Evolutionary conservation across 2,797 vertebrate genomes (phyloP), one percentile per base, ranked within the genome.

Genomic region (Lithobates sylvaticus): DNA sequence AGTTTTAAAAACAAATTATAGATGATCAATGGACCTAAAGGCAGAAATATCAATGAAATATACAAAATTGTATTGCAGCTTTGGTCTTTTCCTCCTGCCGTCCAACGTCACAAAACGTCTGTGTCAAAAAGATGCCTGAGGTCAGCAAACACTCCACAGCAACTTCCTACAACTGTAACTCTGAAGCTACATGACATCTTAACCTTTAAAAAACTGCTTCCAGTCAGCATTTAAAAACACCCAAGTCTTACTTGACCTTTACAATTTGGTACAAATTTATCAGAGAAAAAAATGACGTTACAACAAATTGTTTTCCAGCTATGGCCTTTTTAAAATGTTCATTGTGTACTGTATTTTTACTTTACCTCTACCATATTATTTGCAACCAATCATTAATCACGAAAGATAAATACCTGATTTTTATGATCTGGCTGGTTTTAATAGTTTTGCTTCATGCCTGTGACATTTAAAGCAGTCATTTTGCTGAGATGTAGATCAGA

Each of bases 151-250:
- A 92, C 89, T 95, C 93, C 92, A 85, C 87, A 91, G 89, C 90
- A 92, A 93, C 92, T 90, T 91, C 88, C 92, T 89, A 88, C 91
- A 91, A 91, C 93, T 88, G 82, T 93, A 94, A 94, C 92, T 94
- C 93, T 94, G 93, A 93, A 95, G 93, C 91, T 93, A 93, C 94
- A 94, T 95, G 94, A 95, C 96, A 96, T 93, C 93, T 93, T 95
- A 95, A 96, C 96, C 95, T 96, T 94, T 95, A 93, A 92, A 92
- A 96, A 94, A 93, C 93, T 92, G 94, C 95, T 95, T 94, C 92
- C 91, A 96, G 95, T 95, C 94, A 94, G 94, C 95, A 93, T 95
- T 96, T 95, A 95, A 94, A 95, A 96, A 95, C 96, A 96, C 93
- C 94, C 93, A 94, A 95, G 95, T 94, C 94, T 93, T 93, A 93